Conservation (phyloP, 2,797 vertebrate species). For the Mormyrops attenuatus region DNA sequence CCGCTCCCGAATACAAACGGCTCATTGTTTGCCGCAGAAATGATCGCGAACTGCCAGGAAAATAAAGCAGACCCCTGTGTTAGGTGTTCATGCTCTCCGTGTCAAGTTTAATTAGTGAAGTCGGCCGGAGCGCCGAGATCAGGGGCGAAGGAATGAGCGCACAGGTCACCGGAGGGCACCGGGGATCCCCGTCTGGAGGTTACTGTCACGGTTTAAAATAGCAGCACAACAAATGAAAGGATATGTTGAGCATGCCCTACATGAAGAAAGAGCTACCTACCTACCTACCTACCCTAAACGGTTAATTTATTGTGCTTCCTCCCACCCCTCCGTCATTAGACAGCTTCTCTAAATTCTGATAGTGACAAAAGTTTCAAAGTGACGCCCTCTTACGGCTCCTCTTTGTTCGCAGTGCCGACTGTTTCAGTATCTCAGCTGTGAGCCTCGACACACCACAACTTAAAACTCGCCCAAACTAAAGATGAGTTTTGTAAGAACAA, state of each 20-base stretch:
- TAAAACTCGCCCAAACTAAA: background rate
- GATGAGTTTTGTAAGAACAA: background rate
- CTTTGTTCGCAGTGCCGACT: background rate
- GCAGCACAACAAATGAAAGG: background rate
- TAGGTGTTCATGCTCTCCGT: slow-evolving; percentile 13
- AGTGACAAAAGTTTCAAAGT: background rate
- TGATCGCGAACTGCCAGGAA: slow-evolving; percentile 9
- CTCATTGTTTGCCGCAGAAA: slow-evolving; percentile 17
- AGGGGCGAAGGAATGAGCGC: background rate
- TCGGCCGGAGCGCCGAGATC: background rate
- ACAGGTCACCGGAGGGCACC: background rate
- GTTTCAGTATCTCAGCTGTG: background rate
- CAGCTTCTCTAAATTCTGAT: background rate
- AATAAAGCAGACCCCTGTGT: slow-evolving; percentile 11
- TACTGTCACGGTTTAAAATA: background rate
- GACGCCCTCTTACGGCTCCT: background rate
- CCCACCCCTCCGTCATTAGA: background rate
- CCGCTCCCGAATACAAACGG: background rate
- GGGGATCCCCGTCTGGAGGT: background rate
- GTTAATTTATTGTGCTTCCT: background rate
- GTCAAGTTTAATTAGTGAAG: slow-evolving; percentile 20
- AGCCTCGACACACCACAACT: background rate
- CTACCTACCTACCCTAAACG: background rate
- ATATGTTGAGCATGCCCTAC: no score
- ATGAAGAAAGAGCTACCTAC: background rate